Evolutionary conservation across 2,888 invertebrate species (phyloP), one percentile per base, ranked within the genome.

Genomic region (Congeria kusceri): DNA sequence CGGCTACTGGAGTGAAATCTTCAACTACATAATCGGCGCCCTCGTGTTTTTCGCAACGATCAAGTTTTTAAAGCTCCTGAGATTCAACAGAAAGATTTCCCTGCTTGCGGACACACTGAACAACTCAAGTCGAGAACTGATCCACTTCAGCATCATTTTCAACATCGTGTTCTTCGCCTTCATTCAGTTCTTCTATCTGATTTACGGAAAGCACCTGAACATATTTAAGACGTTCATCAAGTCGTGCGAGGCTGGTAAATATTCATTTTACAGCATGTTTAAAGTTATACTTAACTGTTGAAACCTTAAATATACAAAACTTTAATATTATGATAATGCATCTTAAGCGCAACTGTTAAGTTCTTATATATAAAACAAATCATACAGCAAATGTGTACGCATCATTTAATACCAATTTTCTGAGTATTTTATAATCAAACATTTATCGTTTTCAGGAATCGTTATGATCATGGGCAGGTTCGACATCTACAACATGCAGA

Each of bases 1-100:
- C 1, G 93, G 92, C 1, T 91, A 91, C 71, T 92, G 94, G 89
- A 94, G 94, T 77, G 94, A 94, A 72, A 84, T 93, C 11, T 94
- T 94, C 86, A 92, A 92, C 23, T 94, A 94, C 84, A 90, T 94
- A 79, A 90, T 94, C 28, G 94, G 94, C n/a, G 93, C 93, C 86
- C 89, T 94, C 20, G 93, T 94, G 46, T 95, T 94, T 90, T 91
- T 94, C 53, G 93, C 93, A 28, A 94, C 94, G 5, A 88, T 95
- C 74, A 94, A 94, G 87, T 94, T 95, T 90, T 91, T 94, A 68
- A 93, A 94, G 75, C 90, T 95, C 25, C 90, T 95, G 39, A 89
- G 94, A 71, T 94, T 94, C 91, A 94, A 94, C 89, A 92, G 93
- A 69, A 83, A 90, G 56, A 92, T 93, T 72, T 90, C 90, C 46